A percentile compares a stretch with the other conserved stretches of the same genome.
Conservation (phyloP, 2,888 invertebrate genomes). For the Macrophya alboannulata region DNA sequence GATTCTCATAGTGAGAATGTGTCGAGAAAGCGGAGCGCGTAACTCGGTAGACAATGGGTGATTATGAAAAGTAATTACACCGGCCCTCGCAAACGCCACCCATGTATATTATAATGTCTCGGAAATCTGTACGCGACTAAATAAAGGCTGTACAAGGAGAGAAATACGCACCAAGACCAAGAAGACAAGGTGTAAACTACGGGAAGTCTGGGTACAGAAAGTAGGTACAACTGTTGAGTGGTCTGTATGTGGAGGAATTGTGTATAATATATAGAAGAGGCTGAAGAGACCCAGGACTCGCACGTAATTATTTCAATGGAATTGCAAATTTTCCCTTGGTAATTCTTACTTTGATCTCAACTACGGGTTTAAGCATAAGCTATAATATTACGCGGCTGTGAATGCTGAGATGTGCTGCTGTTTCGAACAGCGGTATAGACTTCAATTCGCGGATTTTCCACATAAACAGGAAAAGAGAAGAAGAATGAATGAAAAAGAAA, state of each 20-base stretch:
- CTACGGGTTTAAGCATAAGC: background rate
- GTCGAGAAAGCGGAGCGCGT: slow-evolving; percentile 35
- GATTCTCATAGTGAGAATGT: slow-evolving; percentile 1
- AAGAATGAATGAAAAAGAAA: background rate
- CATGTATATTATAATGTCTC: background rate
- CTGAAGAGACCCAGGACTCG: background rate
- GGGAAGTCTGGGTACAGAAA: background rate
- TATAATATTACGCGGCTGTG: background rate
- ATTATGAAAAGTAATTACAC: slow-evolving; percentile 53
- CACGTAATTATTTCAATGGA: background rate
- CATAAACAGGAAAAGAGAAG: background rate
- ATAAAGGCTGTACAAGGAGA: background rate
- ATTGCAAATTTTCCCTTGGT: background rate
- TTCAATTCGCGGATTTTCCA: background rate
- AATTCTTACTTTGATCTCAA: background rate
- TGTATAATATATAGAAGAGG: background rate
- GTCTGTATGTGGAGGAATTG: background rate
- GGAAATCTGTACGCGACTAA: slow-evolving; percentile 39
- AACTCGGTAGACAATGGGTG: slow-evolving; percentile 46
- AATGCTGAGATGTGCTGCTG: background rate
- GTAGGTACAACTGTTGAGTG: background rate
- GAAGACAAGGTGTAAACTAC: slow-evolving; percentile 4
- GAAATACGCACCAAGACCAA: background rate
- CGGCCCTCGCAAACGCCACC: background rate
- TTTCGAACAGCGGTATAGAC: background rate